These are phyloP conservation scores for Zophobas morio DNA, from an alignment of 1,140 invertebrate species.

Conservation along the genomic window DNA sequence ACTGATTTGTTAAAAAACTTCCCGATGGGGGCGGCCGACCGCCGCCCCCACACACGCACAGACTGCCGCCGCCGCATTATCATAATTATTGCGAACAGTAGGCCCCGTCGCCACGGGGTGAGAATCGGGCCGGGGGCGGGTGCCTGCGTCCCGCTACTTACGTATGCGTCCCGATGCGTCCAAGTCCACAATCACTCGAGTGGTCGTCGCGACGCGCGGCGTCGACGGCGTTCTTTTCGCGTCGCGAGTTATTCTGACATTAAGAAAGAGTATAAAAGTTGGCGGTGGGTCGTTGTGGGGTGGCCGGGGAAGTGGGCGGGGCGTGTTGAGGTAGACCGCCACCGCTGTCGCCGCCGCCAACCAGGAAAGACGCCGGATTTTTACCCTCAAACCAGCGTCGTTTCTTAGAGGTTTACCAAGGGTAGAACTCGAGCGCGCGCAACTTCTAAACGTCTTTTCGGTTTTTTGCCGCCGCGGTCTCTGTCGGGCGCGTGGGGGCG, in stretches of 20 bases:
- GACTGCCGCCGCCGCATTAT: too few species aligned
- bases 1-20: too few species aligned
- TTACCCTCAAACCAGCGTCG: constrained; percentile 68
- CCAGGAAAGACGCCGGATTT: constrained; percentile 69
- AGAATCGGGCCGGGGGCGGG: neutral
- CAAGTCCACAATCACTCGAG: constrained; percentile 17
- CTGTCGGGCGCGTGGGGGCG: neutral
- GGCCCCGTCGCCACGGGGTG: neutral
- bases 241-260: constrained; percentile 66
- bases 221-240: constrained; percentile 65
- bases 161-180: neutral
- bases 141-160: constrained; percentile 19
- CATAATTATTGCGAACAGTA: too few species aligned
- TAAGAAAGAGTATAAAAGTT: constrained; percentile 68
- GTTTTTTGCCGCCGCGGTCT: constrained; percentile 60
- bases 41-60: too few species aligned
- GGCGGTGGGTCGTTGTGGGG: constrained; percentile 61
- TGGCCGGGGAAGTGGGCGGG: constrained; percentile 63
- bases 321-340: constrained; percentile 69
- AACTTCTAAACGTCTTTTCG: constrained; percentile 66
- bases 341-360: constrained; percentile 67
- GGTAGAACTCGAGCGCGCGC: constrained; percentile 65
- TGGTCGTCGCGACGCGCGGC: constrained; percentile 27
- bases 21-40: too few species aligned
- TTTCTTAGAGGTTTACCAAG: constrained; percentile 69